Evolutionary conservation across 2,888 invertebrate genomes (phyloP).

Genomic region (Scaptomyza caliginosa): DNA sequence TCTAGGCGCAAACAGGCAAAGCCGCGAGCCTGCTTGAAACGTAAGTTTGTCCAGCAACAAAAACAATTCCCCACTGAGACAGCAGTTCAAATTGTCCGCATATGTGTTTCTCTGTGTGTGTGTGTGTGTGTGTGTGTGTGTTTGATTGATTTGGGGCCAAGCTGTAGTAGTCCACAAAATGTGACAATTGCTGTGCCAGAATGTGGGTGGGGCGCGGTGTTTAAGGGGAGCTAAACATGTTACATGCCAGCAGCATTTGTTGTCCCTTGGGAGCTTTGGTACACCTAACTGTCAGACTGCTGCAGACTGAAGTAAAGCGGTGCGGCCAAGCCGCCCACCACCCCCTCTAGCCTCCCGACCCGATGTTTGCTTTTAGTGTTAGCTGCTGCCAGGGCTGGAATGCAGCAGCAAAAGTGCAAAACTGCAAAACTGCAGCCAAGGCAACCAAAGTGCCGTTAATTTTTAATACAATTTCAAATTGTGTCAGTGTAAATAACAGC

Average conservation of each 20-base stretch:
- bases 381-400: conserved; percentile 4
- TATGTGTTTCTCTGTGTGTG: conserved; percentile 22
- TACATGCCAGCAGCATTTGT: conserved; percentile 15
- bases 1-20: conserved; percentile 90
- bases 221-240: not conserved
- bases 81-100: conserved; percentile 33
- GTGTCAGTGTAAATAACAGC: conserved; percentile 80
- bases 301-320: conserved; percentile 32
- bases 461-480: conserved; percentile 83
- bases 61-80: conserved; percentile 48
- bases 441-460: conserved; percentile 81
- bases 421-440: conserved; percentile 53
- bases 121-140: conserved; percentile 35
- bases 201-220: not conserved
- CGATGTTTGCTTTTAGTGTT: conserved; percentile 32
- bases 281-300: conserved; percentile 70
- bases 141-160: conserved; percentile 73
- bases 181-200: conserved; percentile 62
- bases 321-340: no score
- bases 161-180: conserved; percentile 45
- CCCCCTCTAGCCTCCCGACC: no score
- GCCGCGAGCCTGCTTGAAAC: conserved; percentile 88
- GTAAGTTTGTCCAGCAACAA: conserved; percentile 84
- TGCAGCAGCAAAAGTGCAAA: no score
- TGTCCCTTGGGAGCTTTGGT: conserved; percentile 42